Conservation (phyloP, 2,888 invertebrate species). For the Alloscopus bannaensis region DNA sequence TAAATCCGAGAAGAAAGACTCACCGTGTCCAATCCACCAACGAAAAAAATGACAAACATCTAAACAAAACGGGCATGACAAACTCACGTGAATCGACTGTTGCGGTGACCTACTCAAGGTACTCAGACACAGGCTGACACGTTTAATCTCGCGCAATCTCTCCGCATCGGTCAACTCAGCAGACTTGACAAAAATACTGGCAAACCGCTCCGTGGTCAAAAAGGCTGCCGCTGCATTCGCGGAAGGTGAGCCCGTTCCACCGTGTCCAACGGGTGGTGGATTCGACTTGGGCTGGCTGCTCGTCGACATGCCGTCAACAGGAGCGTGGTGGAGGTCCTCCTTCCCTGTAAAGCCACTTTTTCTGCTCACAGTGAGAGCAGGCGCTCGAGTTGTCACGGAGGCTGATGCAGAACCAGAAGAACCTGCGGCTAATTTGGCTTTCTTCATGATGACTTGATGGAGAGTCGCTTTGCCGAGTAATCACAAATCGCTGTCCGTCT, state of each 20-base stretch:
- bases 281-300: too few species aligned
- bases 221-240: conserved; percentile 16
- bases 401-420: too few species aligned
- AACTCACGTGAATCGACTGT: conserved; percentile 23
- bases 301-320: too few species aligned
- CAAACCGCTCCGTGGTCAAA: conserved; percentile 28
- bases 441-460: conserved; percentile 25
- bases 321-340: too few species aligned
- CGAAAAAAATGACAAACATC: background rate
- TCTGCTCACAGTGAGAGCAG: too few species aligned
- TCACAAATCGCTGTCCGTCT: too few species aligned
- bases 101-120: conserved; percentile 11
- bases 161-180: conserved; percentile 36
- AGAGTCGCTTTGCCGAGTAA: too few species aligned
- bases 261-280: background rate
- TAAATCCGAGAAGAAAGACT: background rate
- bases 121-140: conserved; percentile 6
- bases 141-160: conserved; percentile 12
- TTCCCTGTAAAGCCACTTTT: too few species aligned
- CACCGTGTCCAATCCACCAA: background rate
- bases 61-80: background rate
- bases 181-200: conserved; percentile 18
- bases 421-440: conserved; percentile 15
- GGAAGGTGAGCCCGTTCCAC: background rate
- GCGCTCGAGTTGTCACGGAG: too few species aligned